Evolutionary conservation across 2,888 invertebrate genomes (phyloP).

Genomic region (Drosophila neotestacea): DNA sequence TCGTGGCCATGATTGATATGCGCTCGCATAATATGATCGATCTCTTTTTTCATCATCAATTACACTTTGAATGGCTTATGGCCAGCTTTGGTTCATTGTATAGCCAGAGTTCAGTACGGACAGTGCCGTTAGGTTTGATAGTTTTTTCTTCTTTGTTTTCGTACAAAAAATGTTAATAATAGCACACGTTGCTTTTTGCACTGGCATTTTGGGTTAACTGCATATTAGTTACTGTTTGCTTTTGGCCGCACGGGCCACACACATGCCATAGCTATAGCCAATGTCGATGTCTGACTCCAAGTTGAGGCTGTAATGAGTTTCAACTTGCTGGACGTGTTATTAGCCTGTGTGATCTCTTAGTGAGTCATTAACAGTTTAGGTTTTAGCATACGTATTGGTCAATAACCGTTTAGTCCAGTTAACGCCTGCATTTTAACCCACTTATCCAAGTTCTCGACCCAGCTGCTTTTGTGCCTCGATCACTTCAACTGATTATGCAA

Average conservation of each 20-base stretch:
- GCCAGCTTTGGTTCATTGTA: conserved; percentile 57
- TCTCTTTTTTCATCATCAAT: conserved; percentile 80
- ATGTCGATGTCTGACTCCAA: background rate
- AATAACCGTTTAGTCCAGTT: conserved; percentile 47
- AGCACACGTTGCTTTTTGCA: conserved; percentile 64
- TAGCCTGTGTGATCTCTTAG: conserved; percentile 47
- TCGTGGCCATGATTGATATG: conserved; percentile 79
- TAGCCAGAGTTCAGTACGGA: conserved; percentile 11
- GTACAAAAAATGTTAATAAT: conserved; percentile 64
- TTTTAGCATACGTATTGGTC: conserved; percentile 37
- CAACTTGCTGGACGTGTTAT: conserved; percentile 48
- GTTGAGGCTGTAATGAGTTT: conserved; percentile 34
- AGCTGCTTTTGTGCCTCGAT: conserved; percentile 27
- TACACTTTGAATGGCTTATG: conserved; percentile 74
- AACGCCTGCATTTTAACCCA: conserved; percentile 58
- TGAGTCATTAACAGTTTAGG: conserved; percentile 59
- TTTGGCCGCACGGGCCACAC: conserved; percentile 61
- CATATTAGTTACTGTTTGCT: conserved; percentile 72
- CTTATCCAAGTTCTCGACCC: conserved; percentile 28
- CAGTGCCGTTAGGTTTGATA: conserved; percentile 56
- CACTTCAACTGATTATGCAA: conserved; percentile 55
- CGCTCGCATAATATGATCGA: conserved; percentile 79
- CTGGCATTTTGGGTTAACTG: conserved; percentile 79
- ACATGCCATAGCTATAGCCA: conserved; percentile 36
- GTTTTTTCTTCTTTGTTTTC: conserved; percentile 10